Evolutionary conservation across 2,888 invertebrate species (phyloP), one percentile per base, ranked within the genome.

Genomic region (Eristalis arbustorum): DNA sequence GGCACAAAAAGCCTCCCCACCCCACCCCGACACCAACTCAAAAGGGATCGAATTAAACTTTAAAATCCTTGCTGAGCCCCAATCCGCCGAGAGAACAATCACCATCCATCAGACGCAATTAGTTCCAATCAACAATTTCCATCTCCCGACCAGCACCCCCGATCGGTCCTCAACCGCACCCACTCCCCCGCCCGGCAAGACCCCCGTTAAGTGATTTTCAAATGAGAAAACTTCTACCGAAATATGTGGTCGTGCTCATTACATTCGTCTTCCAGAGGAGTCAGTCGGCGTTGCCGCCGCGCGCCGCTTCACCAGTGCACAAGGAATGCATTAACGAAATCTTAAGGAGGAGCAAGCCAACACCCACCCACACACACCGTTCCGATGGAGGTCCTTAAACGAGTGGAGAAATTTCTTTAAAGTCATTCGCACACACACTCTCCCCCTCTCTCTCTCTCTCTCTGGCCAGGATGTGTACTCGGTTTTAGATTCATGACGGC

Each of bases 361-460:
- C n/a, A 23, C 68, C 49, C 14, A 8, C 18, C 2, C 42, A 5
- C 40, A 4, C n/a, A 6, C 18, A 8, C 18, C 49, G 18, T 18
- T 8, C 18, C 49, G 18, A 49, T 1, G 49, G 49, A 18, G 4
- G 18, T 49, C 49, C 49, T 49, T 49, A 59, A 59, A 59, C 23
- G 25, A 59, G n/a, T n/a, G 13, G 25, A 23, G 25, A n/a, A 59
- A 18, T 64, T 57, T 11, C n/a, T 6, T 23, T 28, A 40, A 42
- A 71, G 69, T 77, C 63, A 71, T 23, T 69, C 14, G 59, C 77
- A 64, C 57, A n/a, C n/a, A n/a, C n/a, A n/a, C n/a, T n/a, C n/a
- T n/a, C n/a, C n/a, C n/a, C n/a, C n/a, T n/a, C n/a, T n/a, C n/a
- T 56, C 62, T 23, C 11, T 31, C 8, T 31, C 31, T 31, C 31